A percentile compares a stretch with the other conserved stretches of the same genome.
Evolutionary conservation across 1,140 invertebrate species (phyloP).

Genomic region (Nylanderia fulva): DNA sequence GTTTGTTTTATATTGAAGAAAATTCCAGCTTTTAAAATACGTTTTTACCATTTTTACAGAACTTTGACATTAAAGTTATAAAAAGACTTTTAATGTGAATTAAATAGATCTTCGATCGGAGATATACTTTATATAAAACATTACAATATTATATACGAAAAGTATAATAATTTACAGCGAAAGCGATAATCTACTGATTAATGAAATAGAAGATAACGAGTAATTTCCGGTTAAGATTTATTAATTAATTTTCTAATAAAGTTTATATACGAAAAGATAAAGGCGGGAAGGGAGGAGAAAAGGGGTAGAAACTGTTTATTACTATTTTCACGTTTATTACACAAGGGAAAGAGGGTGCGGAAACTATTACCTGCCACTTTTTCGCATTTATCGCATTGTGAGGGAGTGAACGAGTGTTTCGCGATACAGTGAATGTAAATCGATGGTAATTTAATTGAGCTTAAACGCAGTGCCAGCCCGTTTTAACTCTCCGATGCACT

Average conservation of each 20-base stretch:
- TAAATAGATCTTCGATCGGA: too few relatives aligned
- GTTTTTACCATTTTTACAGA: too few relatives aligned
- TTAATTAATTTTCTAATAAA: not conserved
- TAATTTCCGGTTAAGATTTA: slow-evolving; percentile 6
- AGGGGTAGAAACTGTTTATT: slow-evolving; percentile 7
- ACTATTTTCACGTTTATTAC: slow-evolving; percentile 29
- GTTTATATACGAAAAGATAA: not conserved
- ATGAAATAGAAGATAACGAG: not conserved
- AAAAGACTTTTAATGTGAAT: too few relatives aligned
- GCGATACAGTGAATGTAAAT: slow-evolving; percentile 39
- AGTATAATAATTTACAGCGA: slow-evolving; percentile 6
- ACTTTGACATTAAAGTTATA: too few relatives aligned
- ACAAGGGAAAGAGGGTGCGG: not conserved
- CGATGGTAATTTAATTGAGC: slow-evolving; percentile 47
- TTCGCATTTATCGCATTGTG: slow-evolving; percentile 35
- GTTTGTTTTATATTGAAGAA: too few relatives aligned
- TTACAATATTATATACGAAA: not conserved
- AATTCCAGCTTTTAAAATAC: too few relatives aligned
- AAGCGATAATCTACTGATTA: slow-evolving; percentile 2
- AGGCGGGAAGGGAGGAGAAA: not conserved
- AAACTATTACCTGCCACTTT: slow-evolving; percentile 14
- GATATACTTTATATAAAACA: too few relatives aligned
- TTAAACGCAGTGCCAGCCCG: slow-evolving; percentile 30
- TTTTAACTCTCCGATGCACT: slow-evolving; percentile 36
- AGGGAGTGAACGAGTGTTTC: slow-evolving; percentile 14